These are phyloP conservation scores for Callosobruchus maculatus DNA, from an alignment of 2,888 invertebrate species.

Conservation along the genomic window DNA sequence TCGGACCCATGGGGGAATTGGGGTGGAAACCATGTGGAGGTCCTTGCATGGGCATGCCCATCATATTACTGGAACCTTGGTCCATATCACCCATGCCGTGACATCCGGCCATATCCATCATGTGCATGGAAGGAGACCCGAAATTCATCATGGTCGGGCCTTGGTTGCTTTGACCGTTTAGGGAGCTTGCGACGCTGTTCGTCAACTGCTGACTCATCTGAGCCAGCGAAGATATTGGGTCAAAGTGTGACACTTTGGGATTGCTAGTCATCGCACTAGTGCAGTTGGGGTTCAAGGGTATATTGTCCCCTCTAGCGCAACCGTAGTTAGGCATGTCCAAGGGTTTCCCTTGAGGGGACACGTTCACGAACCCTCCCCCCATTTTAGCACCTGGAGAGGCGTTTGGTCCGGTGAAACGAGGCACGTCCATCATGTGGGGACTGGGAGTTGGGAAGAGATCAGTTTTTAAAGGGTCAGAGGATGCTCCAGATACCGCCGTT, in stretches of 20 bases:
- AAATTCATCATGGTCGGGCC: slow-evolving; percentile 55
- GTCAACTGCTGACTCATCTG: slow-evolving; percentile 94
- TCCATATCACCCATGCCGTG: slow-evolving; percentile 46
- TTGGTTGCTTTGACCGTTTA: slow-evolving; percentile 54
- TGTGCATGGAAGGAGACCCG: slow-evolving; percentile 52
- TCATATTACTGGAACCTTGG: slow-evolving; percentile 38
- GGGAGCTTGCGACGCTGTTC: slow-evolving; percentile 64
- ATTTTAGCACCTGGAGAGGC: slow-evolving; percentile 46
- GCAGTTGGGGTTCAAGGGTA: slow-evolving; percentile 65
- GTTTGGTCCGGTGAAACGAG: slow-evolving; percentile 52
- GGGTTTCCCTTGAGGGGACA: slow-evolving; percentile 46
- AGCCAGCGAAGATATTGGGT: slow-evolving; percentile 89
- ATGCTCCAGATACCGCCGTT: slow-evolving; percentile 43
- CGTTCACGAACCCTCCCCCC: slow-evolving; percentile 48
- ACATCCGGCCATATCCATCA: slow-evolving; percentile 48
- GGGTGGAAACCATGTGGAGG: slow-evolving; percentile 47
- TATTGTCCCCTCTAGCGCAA: slow-evolving; percentile 57
- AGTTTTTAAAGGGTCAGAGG: slow-evolving; percentile 44
- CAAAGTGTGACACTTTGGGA: slow-evolving; percentile 72
- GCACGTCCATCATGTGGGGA: slow-evolving; percentile 50
- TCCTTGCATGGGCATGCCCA: slow-evolving; percentile 48
- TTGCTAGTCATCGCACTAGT: slow-evolving; percentile 54
- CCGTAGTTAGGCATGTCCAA: slow-evolving; percentile 47
- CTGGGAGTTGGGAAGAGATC: slow-evolving; percentile 46
- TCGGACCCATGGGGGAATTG: slow-evolving; percentile 43